Conservation (phyloP, 2,797 vertebrate species). For the Hirundo rustica region DNA sequence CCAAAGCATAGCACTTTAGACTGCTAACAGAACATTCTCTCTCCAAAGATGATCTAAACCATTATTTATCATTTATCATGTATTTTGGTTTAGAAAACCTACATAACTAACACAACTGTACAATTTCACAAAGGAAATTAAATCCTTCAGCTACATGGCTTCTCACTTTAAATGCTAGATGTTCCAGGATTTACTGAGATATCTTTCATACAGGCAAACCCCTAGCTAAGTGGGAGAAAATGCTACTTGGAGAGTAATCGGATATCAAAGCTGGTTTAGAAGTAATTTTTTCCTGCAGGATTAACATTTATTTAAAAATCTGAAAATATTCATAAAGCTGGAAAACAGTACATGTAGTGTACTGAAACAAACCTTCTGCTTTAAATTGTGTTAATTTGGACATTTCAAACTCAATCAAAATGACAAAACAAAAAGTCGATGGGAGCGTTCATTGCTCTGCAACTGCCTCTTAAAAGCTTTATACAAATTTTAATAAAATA, state of each 20-base stretch:
- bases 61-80: not conserved
- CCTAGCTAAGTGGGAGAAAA: slow-evolving; percentile 19
- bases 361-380: not conserved
- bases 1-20: not conserved
- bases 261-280: slow-evolving; percentile 5
- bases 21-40: not conserved
- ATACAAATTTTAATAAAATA: not conserved
- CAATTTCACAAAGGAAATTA: slow-evolving; percentile 3
- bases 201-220: not conserved
- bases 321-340: not conserved
- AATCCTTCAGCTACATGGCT: not conserved
- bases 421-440: not conserved
- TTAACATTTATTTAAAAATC: slow-evolving; percentile 28
- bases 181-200: not conserved
- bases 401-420: slow-evolving; percentile 11
- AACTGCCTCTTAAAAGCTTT: not conserved
- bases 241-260: slow-evolving; percentile 7
- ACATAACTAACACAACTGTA: not conserved
- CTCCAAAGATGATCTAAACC: not conserved
- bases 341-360: not conserved
- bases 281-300: not conserved
- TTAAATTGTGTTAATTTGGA: not conserved
- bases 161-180: not conserved
- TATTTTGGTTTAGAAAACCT: not conserved
- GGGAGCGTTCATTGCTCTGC: not conserved